Percentiles rank a stretch among this genome's conserved stretches.
Conservation (phyloP, 2,113 vertebrate species). For the Zosterops lateralis region DNA sequence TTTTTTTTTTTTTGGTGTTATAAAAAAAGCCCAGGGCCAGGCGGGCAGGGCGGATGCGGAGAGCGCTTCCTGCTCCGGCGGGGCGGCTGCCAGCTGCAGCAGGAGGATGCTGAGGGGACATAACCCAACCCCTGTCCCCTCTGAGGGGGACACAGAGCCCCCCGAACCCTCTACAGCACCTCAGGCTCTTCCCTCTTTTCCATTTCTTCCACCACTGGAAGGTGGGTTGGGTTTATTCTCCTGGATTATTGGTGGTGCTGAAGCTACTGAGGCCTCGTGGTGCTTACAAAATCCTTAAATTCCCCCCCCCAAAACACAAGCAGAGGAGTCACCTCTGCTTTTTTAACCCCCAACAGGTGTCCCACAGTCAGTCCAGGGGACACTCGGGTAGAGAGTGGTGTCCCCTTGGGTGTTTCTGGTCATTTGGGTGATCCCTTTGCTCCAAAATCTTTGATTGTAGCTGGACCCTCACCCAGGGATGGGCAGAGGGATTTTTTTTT, state of each 20-base stretch:
- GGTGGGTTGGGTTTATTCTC: fast-evolving
- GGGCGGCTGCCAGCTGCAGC: not conserved
- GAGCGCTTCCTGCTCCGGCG: slow-evolving; percentile 35
- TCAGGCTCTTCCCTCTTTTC: not conserved
- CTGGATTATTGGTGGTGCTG: fast-evolving
- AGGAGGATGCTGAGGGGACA: not conserved
- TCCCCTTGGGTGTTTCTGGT: fast-evolving
- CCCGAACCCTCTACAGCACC: fast-evolving
- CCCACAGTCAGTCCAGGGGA: fast-evolving
- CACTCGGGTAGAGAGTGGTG: fast-evolving
- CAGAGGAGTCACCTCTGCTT: fast-evolving
- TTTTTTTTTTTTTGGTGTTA: not conserved
- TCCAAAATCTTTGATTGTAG: fast-evolving
- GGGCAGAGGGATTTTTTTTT: not conserved
- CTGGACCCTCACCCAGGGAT: not conserved
- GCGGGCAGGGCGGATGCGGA: slow-evolving; percentile 65
- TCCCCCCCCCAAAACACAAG: fast-evolving
- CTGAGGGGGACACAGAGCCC: not conserved
- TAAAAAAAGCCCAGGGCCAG: slow-evolving; percentile 34
- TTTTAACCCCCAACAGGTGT: fast-evolving
- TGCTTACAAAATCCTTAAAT: fast-evolving
- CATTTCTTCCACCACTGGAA: fast-evolving
- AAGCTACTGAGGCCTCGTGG: fast-evolving
- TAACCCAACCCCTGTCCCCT: not conserved
- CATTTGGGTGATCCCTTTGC: not conserved